A percentile compares a stretch with the other conserved stretches of the same genome.
Conservation (phyloP, 2,888 invertebrate species). For the Galeopsomyia nigrocyanea region DNA sequence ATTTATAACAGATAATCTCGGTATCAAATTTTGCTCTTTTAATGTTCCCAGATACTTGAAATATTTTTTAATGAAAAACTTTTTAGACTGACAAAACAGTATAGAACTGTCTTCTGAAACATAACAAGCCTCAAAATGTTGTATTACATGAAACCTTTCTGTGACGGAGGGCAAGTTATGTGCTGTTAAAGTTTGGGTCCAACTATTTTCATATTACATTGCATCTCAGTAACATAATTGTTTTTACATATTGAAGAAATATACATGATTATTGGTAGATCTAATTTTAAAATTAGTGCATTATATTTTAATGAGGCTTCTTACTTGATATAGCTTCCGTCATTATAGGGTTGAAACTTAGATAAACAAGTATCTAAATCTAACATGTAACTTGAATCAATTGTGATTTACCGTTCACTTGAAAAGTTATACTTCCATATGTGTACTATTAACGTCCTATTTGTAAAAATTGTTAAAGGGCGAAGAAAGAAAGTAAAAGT, state of each 20-base stretch:
- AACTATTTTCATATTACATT: conserved; percentile 40
- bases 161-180: conserved; percentile 41
- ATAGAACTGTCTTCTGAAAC: conserved; percentile 44
- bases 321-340: conserved; percentile 42
- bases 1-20: conserved; percentile 21
- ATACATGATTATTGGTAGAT: conserved; percentile 26
- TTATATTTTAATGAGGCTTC: conserved; percentile 34
- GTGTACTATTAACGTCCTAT: conserved; percentile 38
- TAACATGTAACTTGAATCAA: conserved; percentile 39
- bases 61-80: conserved; percentile 18
- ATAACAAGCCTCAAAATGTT: conserved; percentile 40
- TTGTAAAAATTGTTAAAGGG: conserved; percentile 44
- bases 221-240: conserved; percentile 6
- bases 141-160: conserved; percentile 34
- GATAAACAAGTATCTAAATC: conserved; percentile 30
- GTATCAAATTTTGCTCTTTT: conserved; percentile 18
- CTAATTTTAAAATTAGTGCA: conserved; percentile 20
- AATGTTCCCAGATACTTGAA: conserved; percentile 21
- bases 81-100: conserved; percentile 35
- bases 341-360: conserved; percentile 43
- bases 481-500: conserved; percentile 40
- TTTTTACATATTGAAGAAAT: conserved; percentile 23
- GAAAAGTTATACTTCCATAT: conserved; percentile 42
- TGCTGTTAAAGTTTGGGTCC: conserved; percentile 40
- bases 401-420: conserved; percentile 32